Evolutionary conservation across 2,888 invertebrate species (phyloP).

Genomic region (Disparrhopalites patrizii): DNA sequence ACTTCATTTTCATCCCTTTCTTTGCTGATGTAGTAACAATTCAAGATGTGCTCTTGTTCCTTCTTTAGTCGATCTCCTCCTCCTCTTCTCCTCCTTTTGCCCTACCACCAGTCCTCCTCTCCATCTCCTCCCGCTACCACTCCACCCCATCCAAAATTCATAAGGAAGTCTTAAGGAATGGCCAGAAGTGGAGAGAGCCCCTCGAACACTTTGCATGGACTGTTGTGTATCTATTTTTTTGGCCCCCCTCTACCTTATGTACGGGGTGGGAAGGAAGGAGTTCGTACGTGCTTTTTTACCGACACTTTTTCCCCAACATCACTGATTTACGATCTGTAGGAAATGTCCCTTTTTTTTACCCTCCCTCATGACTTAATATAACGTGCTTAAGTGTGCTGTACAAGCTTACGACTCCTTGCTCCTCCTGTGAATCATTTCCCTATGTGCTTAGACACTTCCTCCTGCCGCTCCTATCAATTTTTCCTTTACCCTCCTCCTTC

Average conservation of each 20-base stretch:
- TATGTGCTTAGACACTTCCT: background rate
- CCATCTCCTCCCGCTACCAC: background rate
- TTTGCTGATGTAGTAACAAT: too few relatives aligned
- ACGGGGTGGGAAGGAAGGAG: too few relatives aligned
- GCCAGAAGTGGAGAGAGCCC: conserved; percentile 13
- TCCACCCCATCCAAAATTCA: conserved; percentile 25
- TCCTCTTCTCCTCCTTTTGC: background rate
- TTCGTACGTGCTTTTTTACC: conserved; percentile 12
- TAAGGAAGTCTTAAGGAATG: conserved; percentile 23
- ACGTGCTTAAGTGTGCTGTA: conserved; percentile 5
- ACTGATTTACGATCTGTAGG: conserved; percentile 20
- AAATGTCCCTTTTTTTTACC: conserved; percentile 11
- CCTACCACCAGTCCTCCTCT: background rate
- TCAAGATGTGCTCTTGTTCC: conserved; percentile 13
- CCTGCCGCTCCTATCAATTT: too few relatives aligned
- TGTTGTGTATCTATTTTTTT: too few relatives aligned
- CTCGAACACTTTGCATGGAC: conserved; percentile 8
- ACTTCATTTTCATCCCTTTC: too few relatives aligned
- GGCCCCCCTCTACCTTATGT: too few relatives aligned
- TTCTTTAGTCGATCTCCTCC: background rate
- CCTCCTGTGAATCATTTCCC: conserved; percentile 6
- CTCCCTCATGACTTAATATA: conserved; percentile 10
- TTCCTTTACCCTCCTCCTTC: too few relatives aligned
- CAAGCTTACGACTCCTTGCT: background rate
- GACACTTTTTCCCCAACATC: conserved; percentile 8